Base-by-base conservation (phyloP, 2,888 invertebrate species). In the Andrena bicolor region DNA sequence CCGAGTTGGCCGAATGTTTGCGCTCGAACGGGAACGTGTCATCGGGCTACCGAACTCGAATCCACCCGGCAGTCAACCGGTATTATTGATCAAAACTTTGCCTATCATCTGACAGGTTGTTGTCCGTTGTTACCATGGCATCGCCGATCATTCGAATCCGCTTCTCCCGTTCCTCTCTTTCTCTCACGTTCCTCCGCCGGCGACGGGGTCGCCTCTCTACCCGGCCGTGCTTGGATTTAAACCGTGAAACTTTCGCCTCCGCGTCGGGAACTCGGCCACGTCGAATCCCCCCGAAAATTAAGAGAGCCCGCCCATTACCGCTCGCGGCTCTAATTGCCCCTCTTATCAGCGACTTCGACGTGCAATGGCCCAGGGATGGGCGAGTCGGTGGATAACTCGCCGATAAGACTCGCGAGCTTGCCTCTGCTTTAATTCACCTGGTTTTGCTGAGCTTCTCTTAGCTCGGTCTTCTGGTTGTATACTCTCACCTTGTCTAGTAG, bases 61-160 rank as follows among this genome's bases (percentile, higher is more conserved):
- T 80, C 78, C 71, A 10, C 35, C 76, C 65, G 70, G 87, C 89
- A 92, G 93, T 93, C 92, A 93, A 92, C 90, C 85, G 84, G 87
- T 90, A 90, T 94, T 94, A 94, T 94, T 94, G 94, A 94, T 94
- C 93, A 93, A 94, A 93, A 93, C 88, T 93, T 92, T 93, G 83
- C 92, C 93, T 92, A 93, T 94, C 92, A 93, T 94, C 93, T 92
- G 93, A 93, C 93, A 93, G 92, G 92, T 94, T 94, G 94, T 94
- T 94, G 93, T 93, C 93, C 90, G 90, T 78, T 92, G 94, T 94
- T 93, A 90, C 94, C 93, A 94, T 94, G 93, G 93, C 86, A 86
- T 90, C 85, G 88, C 90, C 93, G 91, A 93, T 93, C 92, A 93
- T 92, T 92, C 91, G 90, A 92, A 92, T 92, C 74, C 77, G 69